Evolutionary conservation across 2,797 vertebrate genomes (phyloP), one percentile per base, ranked within the genome.

Genomic region (Anguilla obscura): DNA sequence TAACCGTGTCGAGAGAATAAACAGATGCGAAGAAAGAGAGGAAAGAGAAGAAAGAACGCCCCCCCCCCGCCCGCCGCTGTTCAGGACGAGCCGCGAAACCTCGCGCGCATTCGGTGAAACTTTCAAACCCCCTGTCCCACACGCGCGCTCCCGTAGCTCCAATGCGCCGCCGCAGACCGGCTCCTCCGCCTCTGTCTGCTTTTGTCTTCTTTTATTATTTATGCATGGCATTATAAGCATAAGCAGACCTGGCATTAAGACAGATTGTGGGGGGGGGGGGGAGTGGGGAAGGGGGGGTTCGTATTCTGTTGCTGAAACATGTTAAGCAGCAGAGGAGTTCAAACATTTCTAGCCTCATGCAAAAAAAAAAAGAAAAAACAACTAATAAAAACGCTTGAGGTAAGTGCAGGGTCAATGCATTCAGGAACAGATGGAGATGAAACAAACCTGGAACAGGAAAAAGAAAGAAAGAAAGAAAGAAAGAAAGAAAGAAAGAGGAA

Each of bases 181-280:
- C 93, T 94, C 89, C 87, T 89, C 79, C 74, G 89, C 89, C 88
- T 83, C 88, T 92, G 92, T 90, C 92, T 95, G 91, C 95, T 95
- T 96, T 96, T 95, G 95, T 95, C 95, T 95, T 95, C 94, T 96
- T 96, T 95, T 95, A 96, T 96, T 96, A 95, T 96, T 96, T 93
- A 96, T 96, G 95, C 94, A 94, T 88, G 87, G 93, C 92, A 93
- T 93, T 92, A 80, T 80, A 90, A 90, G 91, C 92, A 94, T 94
- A 93, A 95, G 93, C 91, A 93, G 92, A 54, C 60, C 88, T 91
- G 92, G 93, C 92, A 92, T 93, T 93, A 94, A 93, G 93, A 95
- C 93, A 92, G 92, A 95, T 93, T 89, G 48, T 50, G 91, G 91
- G 50, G 85, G 79, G 87, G 87, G 33, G 33, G 33, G 56, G 88